A percentile compares a stretch with the other conserved stretches of the same genome.
phyloP scores from a whole-genome alignment of 30 jellyfish, hydroid and myxozoan genomes.

The Haliclystus octoradiatus region DNA sequence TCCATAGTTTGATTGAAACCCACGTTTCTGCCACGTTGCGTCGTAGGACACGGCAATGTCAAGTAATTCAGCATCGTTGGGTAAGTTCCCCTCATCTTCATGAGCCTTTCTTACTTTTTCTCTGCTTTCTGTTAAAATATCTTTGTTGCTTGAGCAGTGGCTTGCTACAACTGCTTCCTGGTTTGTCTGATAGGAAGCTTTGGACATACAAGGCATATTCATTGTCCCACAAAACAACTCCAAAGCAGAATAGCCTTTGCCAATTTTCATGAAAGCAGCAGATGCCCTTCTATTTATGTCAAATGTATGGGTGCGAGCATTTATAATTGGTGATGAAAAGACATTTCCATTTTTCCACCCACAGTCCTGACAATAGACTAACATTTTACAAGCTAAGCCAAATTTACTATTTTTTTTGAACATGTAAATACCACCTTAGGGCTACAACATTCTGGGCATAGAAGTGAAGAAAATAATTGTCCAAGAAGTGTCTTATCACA shows the following conservation, averaged over 20 bases:
- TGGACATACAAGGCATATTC: conserved; percentile 27
- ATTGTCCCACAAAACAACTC: conserved; percentile 31
- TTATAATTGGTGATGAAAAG: too few relatives aligned
- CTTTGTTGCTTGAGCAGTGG: not conserved
- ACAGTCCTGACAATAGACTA: too few relatives aligned
- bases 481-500: too few relatives aligned
- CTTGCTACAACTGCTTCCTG: not conserved
- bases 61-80: conserved; percentile 5
- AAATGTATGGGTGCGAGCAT: too few relatives aligned
- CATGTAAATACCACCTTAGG: too few relatives aligned
- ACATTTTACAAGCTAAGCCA: too few relatives aligned
- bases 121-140: not conserved
- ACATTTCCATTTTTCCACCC: too few relatives aligned
- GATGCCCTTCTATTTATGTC: conserved; percentile 19
- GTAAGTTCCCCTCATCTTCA: not conserved
- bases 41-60: conserved; percentile 33
- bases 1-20: conserved; percentile 42
- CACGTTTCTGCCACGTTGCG: conserved; percentile 44
- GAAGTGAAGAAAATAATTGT: too few relatives aligned
- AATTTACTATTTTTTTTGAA: too few relatives aligned
- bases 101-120: conserved; percentile 6
- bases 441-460: too few relatives aligned
- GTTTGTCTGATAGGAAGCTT: not conserved
- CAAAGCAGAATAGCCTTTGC: conserved; percentile 32
- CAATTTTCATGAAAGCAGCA: conserved; percentile 14